Percentiles rank a stretch among this genome's conserved stretches.
These are phyloP conservation scores for Plecotus auritus DNA, from an alignment of 2,113 vertebrate genomes.

Conservation along the genomic window DNA sequence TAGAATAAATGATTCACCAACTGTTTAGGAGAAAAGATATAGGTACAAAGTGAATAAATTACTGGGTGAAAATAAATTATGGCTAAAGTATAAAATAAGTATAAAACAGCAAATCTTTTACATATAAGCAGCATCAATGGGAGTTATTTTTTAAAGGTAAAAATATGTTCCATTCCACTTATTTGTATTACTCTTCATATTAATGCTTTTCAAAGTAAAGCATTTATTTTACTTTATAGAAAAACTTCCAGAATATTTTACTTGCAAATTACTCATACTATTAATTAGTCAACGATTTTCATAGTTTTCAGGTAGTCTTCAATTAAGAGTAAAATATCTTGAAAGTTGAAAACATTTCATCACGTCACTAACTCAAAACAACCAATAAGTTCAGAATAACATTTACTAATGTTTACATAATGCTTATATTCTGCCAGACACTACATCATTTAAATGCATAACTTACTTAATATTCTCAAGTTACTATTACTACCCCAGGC, in stretches of 20 bases:
- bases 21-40: neutral
- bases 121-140: neutral
- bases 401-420: neutral
- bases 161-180: neutral
- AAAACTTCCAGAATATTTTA: neutral
- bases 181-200: neutral
- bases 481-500: neutral
- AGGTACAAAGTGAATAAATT: neutral
- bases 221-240: neutral
- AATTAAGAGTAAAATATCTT: slow-evolving; percentile 3
- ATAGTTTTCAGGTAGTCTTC: neutral
- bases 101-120: slow-evolving; percentile 7
- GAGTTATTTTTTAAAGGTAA: slow-evolving; percentile 44
- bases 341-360: slow-evolving; percentile 18
- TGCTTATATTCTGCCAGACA: neutral
- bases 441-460: neutral
- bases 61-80: neutral
- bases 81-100: slow-evolving; percentile 1
- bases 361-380: slow-evolving; percentile 10
- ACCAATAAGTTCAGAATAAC: neutral
- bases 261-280: neutral
- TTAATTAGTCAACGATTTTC: neutral
- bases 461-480: neutral
- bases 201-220: neutral
- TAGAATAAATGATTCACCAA: neutral